Evolutionary conservation across 2,888 invertebrate species (phyloP).

Genomic region (Drosophila buzzatii): DNA sequence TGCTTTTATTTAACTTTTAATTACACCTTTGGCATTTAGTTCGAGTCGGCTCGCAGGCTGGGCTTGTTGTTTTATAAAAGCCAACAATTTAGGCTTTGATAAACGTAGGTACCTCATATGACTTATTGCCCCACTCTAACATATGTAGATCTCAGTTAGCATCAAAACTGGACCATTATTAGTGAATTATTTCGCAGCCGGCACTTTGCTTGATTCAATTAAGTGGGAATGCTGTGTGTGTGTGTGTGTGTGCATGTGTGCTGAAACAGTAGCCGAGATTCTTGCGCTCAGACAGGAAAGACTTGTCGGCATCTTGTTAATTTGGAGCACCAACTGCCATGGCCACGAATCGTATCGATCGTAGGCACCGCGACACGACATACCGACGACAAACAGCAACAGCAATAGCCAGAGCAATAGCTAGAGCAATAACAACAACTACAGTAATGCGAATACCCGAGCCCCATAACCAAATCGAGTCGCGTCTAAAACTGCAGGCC

Average conservation of each 20-base stretch:
- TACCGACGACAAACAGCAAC: neutral
- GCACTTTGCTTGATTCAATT: slow-evolving; percentile 47
- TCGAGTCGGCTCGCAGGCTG: slow-evolving; percentile 8
- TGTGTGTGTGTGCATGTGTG: slow-evolving; percentile 16
- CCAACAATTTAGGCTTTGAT: slow-evolving; percentile 27
- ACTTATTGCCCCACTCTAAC: slow-evolving; percentile 3
- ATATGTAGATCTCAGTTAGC: slow-evolving; percentile 1
- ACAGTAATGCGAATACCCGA: slow-evolving; percentile 31
- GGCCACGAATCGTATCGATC: slow-evolving; percentile 57
- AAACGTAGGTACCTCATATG: slow-evolving; percentile 8
- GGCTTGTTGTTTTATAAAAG: slow-evolving; percentile 22
- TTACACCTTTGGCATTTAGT: slow-evolving; percentile 77
- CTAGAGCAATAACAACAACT: neutral
- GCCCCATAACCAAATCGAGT: slow-evolving; percentile 48
- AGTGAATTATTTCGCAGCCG: slow-evolving; percentile 17
- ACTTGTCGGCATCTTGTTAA: slow-evolving; percentile 63
- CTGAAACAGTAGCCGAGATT: slow-evolving; percentile 35
- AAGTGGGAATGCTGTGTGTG: slow-evolving; percentile 36
- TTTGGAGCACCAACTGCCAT: slow-evolving; percentile 75
- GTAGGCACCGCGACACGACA: slow-evolving; percentile 28
- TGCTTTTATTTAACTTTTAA: slow-evolving; percentile 69
- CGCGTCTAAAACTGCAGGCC: slow-evolving; percentile 68
- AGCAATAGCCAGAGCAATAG: neutral
- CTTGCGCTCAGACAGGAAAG: slow-evolving; percentile 66
- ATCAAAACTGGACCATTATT: slow-evolving; percentile 26